Evolutionary conservation across 1,140 invertebrate genomes (phyloP).

Genomic region (Drosophila mojavensis): DNA sequence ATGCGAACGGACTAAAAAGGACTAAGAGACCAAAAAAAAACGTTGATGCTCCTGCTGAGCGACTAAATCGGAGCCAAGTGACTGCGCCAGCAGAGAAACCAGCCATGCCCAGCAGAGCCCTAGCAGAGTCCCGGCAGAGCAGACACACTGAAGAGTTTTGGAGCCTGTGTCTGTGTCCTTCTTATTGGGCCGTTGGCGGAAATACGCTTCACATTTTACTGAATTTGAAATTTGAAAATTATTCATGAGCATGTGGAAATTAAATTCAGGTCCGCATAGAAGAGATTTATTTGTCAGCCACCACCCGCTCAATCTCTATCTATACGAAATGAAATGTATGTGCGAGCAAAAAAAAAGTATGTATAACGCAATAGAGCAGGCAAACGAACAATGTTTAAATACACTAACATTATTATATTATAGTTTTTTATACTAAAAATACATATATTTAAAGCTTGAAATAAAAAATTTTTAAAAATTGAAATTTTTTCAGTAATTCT

Average conservation of each 20-base stretch:
- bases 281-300: constrained; percentile 75
- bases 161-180: constrained; percentile 29
- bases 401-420: not conserved
- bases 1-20: constrained; percentile 64
- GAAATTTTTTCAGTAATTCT: too few species aligned
- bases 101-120: constrained; percentile 1
- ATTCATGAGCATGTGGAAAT: constrained; percentile 83
- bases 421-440: too few species aligned
- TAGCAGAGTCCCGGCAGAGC: not conserved
- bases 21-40: constrained; percentile 48
- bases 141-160: not conserved
- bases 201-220: constrained; percentile 81
- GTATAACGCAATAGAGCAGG: not conserved
- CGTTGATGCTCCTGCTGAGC: constrained; percentile 34
- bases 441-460: too few species aligned
- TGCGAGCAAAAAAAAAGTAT: constrained; percentile 33
- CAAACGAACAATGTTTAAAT: not conserved
- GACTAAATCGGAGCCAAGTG: not conserved
- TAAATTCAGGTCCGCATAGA: constrained; percentile 82
- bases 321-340: constrained; percentile 70
- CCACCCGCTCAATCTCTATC: constrained; percentile 49
- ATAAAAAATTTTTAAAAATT: too few species aligned
- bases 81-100: not conserved
- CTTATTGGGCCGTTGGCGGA: constrained; percentile 50
- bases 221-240: constrained; percentile 82